Evolutionary conservation across 2,888 invertebrate species (phyloP), one percentile per base, ranked within the genome.

Genomic region (Vannuccia rotundouncinata): DNA sequence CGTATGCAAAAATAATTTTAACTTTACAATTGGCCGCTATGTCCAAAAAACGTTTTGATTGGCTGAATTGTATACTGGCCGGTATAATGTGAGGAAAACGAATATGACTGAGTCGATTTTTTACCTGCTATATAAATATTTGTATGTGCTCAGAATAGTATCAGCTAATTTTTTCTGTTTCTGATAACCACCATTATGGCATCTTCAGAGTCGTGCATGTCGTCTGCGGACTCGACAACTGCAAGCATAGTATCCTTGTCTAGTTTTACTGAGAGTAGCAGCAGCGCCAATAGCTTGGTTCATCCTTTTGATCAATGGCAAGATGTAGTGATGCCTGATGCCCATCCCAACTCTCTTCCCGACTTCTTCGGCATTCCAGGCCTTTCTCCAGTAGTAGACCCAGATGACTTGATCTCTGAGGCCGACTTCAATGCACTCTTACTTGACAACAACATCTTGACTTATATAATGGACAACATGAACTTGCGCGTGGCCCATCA

Each of bases 321-420:
- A 22, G 25, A 66, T 66, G 66, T 66, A 66, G 66, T 66, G 66
- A 66, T 66, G 66, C 66, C 66, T 66, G 66, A 66, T 66, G 66
- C 22, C 66, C 66, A 27, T 66, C 66, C 10, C 66, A 66, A 66
- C 66, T 22, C 5, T 22, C 66, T 66, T 66, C 66, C 22, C 66
- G 66, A 66, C 25, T 66, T 66, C 66, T 66, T 66, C 25, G 66
- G 66, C 66, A 66, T 66, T 22, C 66, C 66, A 22, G 66, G 66
- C 66, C 66, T 66, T 22, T 66, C 66, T 66, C 66, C 66, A 2
- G 10, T 66, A 22, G 66, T 66, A 66, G 66, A 66, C 66, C 45
- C 45, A 45, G 45, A 45, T 45, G 45, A 45, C 17, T 45, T 45
- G 45, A 45, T 45, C 45, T 45, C 45, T 45, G 45, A 45, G 45